Conservation (phyloP, 2,113 vertebrate species). For the Antechinus stuartii region DNA sequence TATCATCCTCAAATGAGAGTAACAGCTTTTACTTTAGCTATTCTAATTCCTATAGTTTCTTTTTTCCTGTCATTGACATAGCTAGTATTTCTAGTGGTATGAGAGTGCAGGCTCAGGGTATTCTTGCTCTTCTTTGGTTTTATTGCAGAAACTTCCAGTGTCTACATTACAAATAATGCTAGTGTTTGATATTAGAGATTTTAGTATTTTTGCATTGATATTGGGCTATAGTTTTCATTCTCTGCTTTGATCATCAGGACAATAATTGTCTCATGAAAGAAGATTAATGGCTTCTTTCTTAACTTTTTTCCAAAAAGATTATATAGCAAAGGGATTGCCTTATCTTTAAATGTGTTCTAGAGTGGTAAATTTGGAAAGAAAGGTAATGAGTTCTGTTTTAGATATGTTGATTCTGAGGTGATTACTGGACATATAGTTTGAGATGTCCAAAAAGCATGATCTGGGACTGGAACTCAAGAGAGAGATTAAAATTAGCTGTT, state of each 20-base stretch:
- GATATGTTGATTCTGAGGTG: neutral
- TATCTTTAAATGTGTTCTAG: neutral
- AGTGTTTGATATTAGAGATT: neutral
- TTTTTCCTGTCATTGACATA: neutral
- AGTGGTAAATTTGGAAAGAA: neutral
- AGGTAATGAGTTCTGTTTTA: neutral
- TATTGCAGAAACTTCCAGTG: neutral
- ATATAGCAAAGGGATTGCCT: neutral
- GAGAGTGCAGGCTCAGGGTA: neutral
- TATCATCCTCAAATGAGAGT: neutral
- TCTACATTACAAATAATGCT: neutral
- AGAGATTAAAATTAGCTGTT: neutral
- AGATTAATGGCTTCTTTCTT: neutral
- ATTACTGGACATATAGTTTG: neutral
- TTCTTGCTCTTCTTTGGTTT: neutral
- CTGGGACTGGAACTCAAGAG: neutral
- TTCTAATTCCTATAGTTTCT: neutral
- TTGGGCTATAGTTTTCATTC: neutral
- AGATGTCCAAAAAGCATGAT: neutral
- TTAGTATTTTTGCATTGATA: neutral
- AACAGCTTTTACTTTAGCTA: neutral
- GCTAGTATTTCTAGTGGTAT: neutral
- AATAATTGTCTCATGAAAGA: neutral
- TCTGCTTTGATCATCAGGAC: neutral
- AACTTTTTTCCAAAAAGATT: neutral